Evolutionary conservation across 2,888 invertebrate species (phyloP).

Genomic region (Osmoderma eremita): DNA sequence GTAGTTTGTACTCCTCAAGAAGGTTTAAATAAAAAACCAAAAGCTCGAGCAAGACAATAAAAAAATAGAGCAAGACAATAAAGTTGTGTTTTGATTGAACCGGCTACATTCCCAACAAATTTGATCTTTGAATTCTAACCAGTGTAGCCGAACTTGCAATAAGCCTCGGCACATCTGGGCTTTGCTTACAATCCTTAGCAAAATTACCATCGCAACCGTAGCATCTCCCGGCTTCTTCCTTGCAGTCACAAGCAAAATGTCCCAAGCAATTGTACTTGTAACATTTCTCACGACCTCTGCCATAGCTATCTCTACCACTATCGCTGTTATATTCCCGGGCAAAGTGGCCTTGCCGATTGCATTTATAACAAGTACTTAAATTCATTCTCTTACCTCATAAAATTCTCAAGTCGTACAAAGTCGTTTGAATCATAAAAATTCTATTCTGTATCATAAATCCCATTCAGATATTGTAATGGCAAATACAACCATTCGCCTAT

Average conservation of each 20-base stretch:
- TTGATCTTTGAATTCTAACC: too few relatives aligned
- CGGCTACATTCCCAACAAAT: too few relatives aligned
- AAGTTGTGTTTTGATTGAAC: too few relatives aligned
- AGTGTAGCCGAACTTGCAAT: constrained; percentile 96
- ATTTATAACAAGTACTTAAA: constrained; percentile 78
- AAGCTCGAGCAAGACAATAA: too few relatives aligned
- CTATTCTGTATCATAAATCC: constrained; percentile 45
- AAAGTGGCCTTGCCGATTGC: constrained; percentile 92
- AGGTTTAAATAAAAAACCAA: too few relatives aligned
- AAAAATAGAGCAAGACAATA: too few relatives aligned
- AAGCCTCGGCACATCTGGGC: constrained; percentile 76
- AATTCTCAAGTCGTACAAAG: constrained; percentile 50
- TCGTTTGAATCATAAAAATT: constrained; percentile 44
- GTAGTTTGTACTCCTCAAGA: too few relatives aligned
- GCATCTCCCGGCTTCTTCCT: constrained; percentile 90
- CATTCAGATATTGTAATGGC: constrained; percentile 48
- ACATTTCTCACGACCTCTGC: constrained; percentile 83
- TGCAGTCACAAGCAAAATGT: constrained; percentile 93
- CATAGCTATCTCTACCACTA: constrained; percentile 60
- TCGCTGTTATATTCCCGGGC: constrained; percentile 85
- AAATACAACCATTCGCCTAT: constrained; percentile 43
- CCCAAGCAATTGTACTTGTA: constrained; percentile 95
- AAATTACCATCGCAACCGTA: constrained; percentile 92
- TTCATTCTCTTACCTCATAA: constrained; percentile 47
- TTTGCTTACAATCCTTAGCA: constrained; percentile 91